Conservation (phyloP, 2,888 invertebrate species). For the Blastobasis lacticolella region DNA sequence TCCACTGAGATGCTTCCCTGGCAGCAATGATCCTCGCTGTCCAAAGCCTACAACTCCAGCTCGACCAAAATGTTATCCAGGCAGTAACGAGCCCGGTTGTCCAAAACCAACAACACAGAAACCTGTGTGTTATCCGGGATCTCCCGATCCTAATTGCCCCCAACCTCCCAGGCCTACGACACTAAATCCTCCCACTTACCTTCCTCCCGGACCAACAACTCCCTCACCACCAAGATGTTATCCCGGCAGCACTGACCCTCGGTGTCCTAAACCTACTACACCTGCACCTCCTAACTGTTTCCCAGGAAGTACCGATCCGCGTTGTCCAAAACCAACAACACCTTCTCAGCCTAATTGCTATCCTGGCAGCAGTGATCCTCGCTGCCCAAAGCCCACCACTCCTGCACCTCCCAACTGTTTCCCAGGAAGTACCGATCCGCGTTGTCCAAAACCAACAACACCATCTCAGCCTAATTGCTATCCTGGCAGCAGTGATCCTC, state of each 20-base stretch:
- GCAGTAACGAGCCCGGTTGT: slow-evolving; percentile 29
- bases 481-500: slow-evolving; percentile 27
- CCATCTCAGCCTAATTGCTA: slow-evolving; percentile 22
- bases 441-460: slow-evolving; percentile 24
- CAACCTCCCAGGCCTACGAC: slow-evolving; percentile 17
- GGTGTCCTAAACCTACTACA: slow-evolving; percentile 31
- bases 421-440: slow-evolving; percentile 18
- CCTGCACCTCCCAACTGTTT: slow-evolving; percentile 18
- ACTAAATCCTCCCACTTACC: slow-evolving; percentile 16
- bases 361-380: slow-evolving; percentile 28
- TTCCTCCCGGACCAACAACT: slow-evolving; percentile 24
- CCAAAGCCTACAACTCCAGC: slow-evolving; percentile 19
- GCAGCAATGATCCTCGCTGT: slow-evolving; percentile 25
- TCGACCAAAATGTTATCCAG: slow-evolving; percentile 20
- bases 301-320: slow-evolving; percentile 20
- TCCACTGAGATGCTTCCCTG: slow-evolving; percentile 21
- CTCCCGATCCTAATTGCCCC: slow-evolving; percentile 27
- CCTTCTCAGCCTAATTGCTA: slow-evolving; percentile 17
- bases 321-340: slow-evolving; percentile 20
- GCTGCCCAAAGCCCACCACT: slow-evolving; percentile 26
- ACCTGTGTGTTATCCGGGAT: slow-evolving; percentile 20
- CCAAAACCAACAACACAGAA: slow-evolving; percentile 14
- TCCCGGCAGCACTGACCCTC: slow-evolving; percentile 30
- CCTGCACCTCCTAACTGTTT: slow-evolving; percentile 16
- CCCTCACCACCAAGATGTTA: slow-evolving; percentile 24